Base-by-base conservation (phyloP, 2,113 vertebrate genomes). In the Delphinus delphis region DNA sequence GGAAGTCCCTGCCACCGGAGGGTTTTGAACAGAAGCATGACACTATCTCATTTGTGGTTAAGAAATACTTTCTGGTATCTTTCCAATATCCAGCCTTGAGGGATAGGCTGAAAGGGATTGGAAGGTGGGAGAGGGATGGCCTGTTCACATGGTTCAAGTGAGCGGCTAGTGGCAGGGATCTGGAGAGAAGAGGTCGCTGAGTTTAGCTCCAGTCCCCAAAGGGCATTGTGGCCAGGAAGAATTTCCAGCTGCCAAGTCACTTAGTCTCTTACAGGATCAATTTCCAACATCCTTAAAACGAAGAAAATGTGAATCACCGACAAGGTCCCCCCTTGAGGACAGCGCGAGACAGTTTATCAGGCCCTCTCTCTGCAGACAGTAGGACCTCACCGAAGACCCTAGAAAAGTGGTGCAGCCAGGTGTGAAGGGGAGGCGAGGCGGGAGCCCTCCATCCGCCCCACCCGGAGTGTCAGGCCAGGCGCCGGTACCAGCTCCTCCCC, bases 281-380 rank as follows among this genome's bases (percentile, higher is more conserved):
- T 95, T 79, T 94, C 93, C 41, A 97, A 97, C 67, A 71, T 92
- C 90, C n/a, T 90, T 89, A 88, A 96, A 65, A 95, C 65, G 70
- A 96, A 94, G 76, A 38, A 92, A 92, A 88, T 13, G 7, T 67
- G 93, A 95, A 90, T 95, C 74, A 87, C 63, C 15, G 86, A 76
- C 80, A 91, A 70, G 81, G 63, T 71, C 31, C 55, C 14, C 11
- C 1, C 20, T 28, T 28, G 12, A 1, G 4, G 10, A 38, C 58
- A 82, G 91, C 73, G 70, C 1, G 4, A 94, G 86, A 70, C 41
- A 25, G 33, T 44, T 17, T 47, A n/a, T 90, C 63, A 83, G 80
- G 71, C 36, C 38, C 44, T 73, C 47, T 71, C 47, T 55, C 2
- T 6, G 6, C 55, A 82, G 50, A 36, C 20, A 38, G n/a, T 5